Evolutionary conservation across 2,797 vertebrate genomes (phyloP).

Genomic region (Naso thynnoides): DNA sequence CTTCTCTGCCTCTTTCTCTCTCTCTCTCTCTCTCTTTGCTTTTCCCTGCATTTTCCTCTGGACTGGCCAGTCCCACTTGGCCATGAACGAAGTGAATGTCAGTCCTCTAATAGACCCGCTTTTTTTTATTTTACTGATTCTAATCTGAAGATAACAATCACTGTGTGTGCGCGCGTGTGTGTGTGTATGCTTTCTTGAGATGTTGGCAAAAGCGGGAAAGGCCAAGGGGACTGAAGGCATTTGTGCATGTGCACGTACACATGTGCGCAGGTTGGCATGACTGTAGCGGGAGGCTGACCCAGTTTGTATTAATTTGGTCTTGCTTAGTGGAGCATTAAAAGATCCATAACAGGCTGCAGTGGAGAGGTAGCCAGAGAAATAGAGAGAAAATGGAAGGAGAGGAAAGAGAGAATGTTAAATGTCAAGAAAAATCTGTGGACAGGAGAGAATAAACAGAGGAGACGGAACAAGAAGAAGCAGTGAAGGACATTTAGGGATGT

Average conservation of each 20-base stretch:
- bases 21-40: constrained; percentile 30
- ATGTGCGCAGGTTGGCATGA: constrained; percentile 38
- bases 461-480: constrained; percentile 16
- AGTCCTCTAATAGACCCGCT: constrained; percentile 28
- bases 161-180: constrained; percentile 10
- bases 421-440: constrained; percentile 18
- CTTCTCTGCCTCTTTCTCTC: constrained; percentile 21
- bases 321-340: constrained; percentile 81
- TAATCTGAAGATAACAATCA: constrained; percentile 60
- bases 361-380: constrained; percentile 61
- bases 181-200: constrained; percentile 13
- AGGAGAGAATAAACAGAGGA: constrained; percentile 20
- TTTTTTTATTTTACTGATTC: constrained; percentile 43
- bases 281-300: constrained; percentile 76
- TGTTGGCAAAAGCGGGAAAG: constrained; percentile 46
- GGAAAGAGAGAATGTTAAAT: constrained; percentile 25
- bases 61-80: constrained; percentile 25
- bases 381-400: constrained; percentile 19
- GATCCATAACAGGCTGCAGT: constrained; percentile 77
- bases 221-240: constrained; percentile 28
- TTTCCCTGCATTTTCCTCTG: constrained; percentile 22
- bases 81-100: constrained; percentile 39
- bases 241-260: constrained; percentile 47
- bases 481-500: constrained; percentile 67
- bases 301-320: constrained; percentile 74